A percentile compares a stretch with the other conserved stretches of the same genome.
phyloP scores from a whole-genome alignment of 2,888 invertebrate species.

The Ephialtes manifestator region DNA sequence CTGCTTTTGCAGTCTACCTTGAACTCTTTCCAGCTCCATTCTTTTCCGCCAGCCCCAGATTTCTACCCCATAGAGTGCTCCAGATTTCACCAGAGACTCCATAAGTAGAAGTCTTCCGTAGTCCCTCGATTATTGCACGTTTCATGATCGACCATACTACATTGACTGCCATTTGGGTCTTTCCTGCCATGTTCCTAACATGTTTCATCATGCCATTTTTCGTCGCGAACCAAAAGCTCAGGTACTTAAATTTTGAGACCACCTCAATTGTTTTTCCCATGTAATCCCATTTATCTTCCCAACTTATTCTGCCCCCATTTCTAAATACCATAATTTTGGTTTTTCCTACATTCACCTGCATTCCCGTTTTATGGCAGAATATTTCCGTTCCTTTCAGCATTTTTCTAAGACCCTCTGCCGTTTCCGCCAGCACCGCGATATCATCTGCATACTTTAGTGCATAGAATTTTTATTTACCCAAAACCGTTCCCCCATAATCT shows the following conservation, averaged over 20 bases:
- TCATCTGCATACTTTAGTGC: not conserved
- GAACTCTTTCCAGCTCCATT: conserved; percentile 25
- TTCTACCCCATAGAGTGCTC: conserved; percentile 49
- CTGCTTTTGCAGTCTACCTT: conserved; percentile 19
- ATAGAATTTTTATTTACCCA: not conserved
- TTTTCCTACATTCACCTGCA: not conserved
- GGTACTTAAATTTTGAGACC: conserved; percentile 63
- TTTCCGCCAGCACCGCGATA: not conserved
- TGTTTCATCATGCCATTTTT: conserved; percentile 41
- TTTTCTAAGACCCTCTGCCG: not conserved
- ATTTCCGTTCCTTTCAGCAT: not conserved
- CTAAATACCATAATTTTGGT: not conserved
- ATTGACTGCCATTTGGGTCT: conserved; percentile 12
- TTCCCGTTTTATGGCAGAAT: conserved; percentile 34
- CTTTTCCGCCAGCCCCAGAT: conserved; percentile 62
- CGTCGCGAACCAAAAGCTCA: conserved; percentile 53
- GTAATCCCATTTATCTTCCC: conserved; percentile 43
- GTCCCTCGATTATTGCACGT: conserved; percentile 22
- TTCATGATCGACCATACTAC: conserved; percentile 55
- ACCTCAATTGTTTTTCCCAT: conserved; percentile 49
- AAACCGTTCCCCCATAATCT: not conserved
- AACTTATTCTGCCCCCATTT: not conserved
- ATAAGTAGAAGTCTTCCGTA: conserved; percentile 50
- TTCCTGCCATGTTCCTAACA: conserved; percentile 39
- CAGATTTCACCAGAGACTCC: conserved; percentile 39